Percentiles rank a stretch among this genome's conserved stretches.
Conservation (phyloP, 1,140 invertebrate species). For the Caenorhabditis briggsae region DNA sequence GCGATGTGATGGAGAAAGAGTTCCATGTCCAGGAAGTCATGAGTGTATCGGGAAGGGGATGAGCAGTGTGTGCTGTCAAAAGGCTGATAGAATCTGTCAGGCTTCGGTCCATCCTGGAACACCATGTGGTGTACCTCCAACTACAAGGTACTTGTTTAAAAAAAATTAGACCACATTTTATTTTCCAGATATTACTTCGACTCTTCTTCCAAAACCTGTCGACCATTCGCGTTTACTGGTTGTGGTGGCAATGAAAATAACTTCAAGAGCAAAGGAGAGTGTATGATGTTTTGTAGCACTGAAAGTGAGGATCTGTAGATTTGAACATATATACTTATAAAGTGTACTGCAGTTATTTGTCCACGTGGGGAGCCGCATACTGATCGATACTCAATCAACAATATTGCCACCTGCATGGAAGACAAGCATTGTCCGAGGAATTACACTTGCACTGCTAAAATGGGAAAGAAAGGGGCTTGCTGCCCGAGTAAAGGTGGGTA, state of each 20-base stretch:
- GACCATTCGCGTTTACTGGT: conserved; percentile 68
- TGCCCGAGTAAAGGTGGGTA: conserved; percentile 67
- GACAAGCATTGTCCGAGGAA: conserved; percentile 67
- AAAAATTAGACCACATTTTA: too few relatives aligned
- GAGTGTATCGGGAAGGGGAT: conserved; percentile 66
- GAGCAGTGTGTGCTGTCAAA: conserved; percentile 67
- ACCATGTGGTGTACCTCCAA: conserved; percentile 62
- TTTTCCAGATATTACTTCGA: conserved; percentile 66
- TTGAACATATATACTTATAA: background rate
- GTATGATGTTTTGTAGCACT: conserved; percentile 66
- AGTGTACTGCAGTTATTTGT: conserved; percentile 65
- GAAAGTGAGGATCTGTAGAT: conserved; percentile 57
- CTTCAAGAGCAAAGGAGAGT: conserved; percentile 68
- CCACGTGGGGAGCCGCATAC: conserved; percentile 67
- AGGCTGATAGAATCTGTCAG: conserved; percentile 68
- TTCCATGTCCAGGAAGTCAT: conserved; percentile 68
- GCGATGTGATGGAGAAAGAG: conserved; percentile 66
- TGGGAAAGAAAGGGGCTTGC: conserved; percentile 64
- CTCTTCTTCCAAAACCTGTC: conserved; percentile 66
- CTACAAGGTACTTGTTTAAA: background rate
- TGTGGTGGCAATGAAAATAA: conserved; percentile 71
- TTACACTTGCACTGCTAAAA: conserved; percentile 65
- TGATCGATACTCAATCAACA: conserved; percentile 65
- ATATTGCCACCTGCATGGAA: conserved; percentile 66
- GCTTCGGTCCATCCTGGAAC: conserved; percentile 63